Conservation (phyloP, 2,888 invertebrate genomes). For the Meganola albula region DNA sequence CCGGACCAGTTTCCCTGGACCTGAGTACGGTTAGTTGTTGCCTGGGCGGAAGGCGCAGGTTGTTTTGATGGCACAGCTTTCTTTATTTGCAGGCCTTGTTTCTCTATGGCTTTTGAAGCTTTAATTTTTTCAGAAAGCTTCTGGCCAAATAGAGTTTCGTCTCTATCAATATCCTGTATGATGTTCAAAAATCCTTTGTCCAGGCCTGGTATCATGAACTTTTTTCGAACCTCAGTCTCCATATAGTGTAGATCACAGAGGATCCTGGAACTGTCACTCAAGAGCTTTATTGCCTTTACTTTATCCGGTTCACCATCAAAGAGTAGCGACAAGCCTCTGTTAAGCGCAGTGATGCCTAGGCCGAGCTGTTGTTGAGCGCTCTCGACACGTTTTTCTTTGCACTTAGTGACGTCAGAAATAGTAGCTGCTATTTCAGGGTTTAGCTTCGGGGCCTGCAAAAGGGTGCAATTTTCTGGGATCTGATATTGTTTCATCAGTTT, state of each 20-base stretch:
- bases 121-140: slow-evolving; percentile 9
- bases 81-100: slow-evolving; percentile 7
- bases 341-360: slow-evolving; percentile 6
- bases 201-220: slow-evolving; percentile 12
- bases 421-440: slow-evolving; percentile 7
- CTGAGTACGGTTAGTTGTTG: not conserved
- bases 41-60: not conserved
- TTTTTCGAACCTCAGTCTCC: slow-evolving; percentile 11
- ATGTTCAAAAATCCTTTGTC: slow-evolving; percentile 17
- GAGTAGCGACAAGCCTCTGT: slow-evolving; percentile 3
- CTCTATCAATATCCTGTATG: slow-evolving; percentile 15
- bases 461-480: slow-evolving; percentile 5
- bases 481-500: slow-evolving; percentile 4
- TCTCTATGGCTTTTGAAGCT: slow-evolving; percentile 5
- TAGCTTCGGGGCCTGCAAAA: slow-evolving; percentile 6
- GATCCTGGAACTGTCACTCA: slow-evolving; percentile 2
- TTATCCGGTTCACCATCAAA: not conserved
- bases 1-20: slow-evolving; percentile 26
- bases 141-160: slow-evolving; percentile 17
- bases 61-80: not conserved
- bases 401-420: not conserved
- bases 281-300: not conserved
- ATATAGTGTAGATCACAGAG: slow-evolving; percentile 11
- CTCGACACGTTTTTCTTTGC: not conserved
- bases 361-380: slow-evolving; percentile 5